Conservation (phyloP, 2,888 invertebrate genomes). For the Habroteleia sp. region DNA sequence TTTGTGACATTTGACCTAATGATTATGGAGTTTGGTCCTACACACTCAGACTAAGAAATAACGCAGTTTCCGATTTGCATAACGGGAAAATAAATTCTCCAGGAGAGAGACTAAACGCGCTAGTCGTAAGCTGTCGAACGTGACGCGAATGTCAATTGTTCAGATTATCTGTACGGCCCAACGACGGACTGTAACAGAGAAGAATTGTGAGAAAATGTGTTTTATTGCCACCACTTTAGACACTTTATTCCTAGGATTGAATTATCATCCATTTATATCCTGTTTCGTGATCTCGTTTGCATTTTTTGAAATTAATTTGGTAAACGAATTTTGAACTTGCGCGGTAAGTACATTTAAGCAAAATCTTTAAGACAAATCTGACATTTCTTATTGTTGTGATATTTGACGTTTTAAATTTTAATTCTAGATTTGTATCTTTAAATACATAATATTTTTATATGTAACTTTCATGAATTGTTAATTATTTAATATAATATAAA, state of each 20-base stretch:
- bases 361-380: no score
- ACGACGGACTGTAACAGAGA: slow-evolving; percentile 21
- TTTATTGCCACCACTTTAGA: slow-evolving; percentile 48
- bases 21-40: slow-evolving; percentile 47
- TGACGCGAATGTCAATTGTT: slow-evolving; percentile 57
- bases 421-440: no score
- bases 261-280: slow-evolving; percentile 23
- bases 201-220: slow-evolving; percentile 56
- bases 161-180: slow-evolving; percentile 15
- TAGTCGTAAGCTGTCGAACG: slow-evolving; percentile 57
- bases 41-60: slow-evolving; percentile 34
- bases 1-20: slow-evolving; percentile 59
- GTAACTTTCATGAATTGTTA: no score
- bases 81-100: slow-evolving; percentile 62
- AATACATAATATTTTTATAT: no score
- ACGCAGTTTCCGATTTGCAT: slow-evolving; percentile 55
- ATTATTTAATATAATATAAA: no score
- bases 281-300: slow-evolving; percentile 40
- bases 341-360: no score
- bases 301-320: slow-evolving; percentile 3
- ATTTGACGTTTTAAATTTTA: no score
- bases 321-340: neutral
- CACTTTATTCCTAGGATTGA: slow-evolving; percentile 46
- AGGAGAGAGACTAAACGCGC: slow-evolving; percentile 47
- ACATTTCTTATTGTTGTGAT: no score